Percentiles rank a stretch among this genome's conserved stretches.
Evolutionary conservation across 2,797 vertebrate genomes (phyloP).

Genomic region (Mormyrus hasselquistii): DNA sequence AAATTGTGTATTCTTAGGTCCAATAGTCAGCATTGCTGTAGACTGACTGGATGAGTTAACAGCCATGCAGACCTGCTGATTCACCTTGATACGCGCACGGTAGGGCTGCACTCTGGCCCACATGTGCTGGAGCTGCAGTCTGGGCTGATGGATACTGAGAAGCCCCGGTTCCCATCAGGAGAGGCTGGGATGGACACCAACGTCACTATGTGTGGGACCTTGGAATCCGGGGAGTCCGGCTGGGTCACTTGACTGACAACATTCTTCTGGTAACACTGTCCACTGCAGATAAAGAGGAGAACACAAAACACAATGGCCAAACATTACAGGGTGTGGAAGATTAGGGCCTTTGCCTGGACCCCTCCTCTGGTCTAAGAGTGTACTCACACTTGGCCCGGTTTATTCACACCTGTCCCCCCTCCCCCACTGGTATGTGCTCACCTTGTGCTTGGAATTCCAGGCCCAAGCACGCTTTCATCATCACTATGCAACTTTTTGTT

Average conservation of each 20-base stretch:
- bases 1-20: neutral
- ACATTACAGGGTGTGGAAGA: neutral
- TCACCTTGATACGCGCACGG: constrained; percentile 78
- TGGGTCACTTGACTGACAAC: constrained; percentile 60
- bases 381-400: neutral
- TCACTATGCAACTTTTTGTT: neutral
- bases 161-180: constrained; percentile 62
- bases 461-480: neutral
- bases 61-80: neutral
- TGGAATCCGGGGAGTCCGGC: constrained; percentile 62
- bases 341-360: neutral
- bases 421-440: neutral
- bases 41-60: neutral
- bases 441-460: neutral
- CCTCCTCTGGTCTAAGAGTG: neutral
- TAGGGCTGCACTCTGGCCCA: constrained; percentile 53
- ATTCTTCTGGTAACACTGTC: constrained; percentile 79
- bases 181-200: constrained; percentile 84
- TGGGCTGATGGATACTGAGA: constrained; percentile 72
- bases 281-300: constrained; percentile 52
- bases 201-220: constrained; percentile 82
- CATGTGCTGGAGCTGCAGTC: constrained; percentile 45
- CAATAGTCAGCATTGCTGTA: neutral
- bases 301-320: neutral
- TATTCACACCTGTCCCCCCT: neutral